Evolutionary conservation across 2,797 vertebrate genomes (phyloP).

Genomic region (Micropoecilia bifurca): DNA sequence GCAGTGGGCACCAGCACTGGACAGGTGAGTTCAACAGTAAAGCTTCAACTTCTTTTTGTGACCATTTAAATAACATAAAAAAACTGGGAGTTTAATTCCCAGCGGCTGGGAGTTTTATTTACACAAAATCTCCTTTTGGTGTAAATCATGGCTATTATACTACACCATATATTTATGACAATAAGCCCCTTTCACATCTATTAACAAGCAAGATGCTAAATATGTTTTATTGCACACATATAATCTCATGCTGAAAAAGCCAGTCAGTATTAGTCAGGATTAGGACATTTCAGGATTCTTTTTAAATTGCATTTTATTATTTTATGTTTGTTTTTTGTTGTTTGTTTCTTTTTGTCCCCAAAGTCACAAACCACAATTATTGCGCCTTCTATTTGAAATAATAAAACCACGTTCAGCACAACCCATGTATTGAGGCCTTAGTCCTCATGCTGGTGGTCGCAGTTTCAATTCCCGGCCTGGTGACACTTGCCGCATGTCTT

Average conservation of each 20-base stretch:
- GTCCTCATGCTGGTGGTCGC: no score
- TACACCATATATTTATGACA: background rate
- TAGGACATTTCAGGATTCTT: background rate
- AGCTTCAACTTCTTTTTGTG: background rate
- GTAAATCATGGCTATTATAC: background rate
- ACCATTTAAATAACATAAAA: background rate
- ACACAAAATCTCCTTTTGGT: background rate
- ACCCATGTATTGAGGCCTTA: no score
- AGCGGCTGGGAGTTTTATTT: background rate
- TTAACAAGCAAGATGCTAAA: background rate
- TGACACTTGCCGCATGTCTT: no score
- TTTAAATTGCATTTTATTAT: background rate
- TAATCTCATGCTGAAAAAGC: background rate
- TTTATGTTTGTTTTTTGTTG: no score
- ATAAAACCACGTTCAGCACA: background rate
- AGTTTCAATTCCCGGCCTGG: no score
- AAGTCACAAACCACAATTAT: background rate
- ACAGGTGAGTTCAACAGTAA: conserved; percentile 82
- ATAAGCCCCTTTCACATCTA: background rate
- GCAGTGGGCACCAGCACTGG: conserved; percentile 95
- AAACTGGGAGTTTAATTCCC: no score
- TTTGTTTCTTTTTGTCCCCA: no score
- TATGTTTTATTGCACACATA: background rate
- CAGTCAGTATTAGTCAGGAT: no score
- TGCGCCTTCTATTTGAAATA: background rate